Conservation (phyloP, 2,888 invertebrate species). For the Hypena proboscidalis region DNA sequence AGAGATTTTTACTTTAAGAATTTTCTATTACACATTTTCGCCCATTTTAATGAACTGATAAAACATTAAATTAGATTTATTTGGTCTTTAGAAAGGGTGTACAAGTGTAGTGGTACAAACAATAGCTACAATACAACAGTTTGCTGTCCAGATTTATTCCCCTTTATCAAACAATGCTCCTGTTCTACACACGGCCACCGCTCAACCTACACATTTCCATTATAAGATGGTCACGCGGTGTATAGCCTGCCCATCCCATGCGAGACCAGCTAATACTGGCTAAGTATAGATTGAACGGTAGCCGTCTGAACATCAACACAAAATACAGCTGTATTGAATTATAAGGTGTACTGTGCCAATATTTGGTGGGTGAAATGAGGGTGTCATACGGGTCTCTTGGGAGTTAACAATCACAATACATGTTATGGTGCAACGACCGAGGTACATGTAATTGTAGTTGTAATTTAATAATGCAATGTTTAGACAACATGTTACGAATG, state of each 20-base stretch:
- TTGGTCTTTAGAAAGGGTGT: conserved; percentile 29
- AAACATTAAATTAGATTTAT: no score
- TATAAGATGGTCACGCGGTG: no score
- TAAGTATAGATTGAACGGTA: no score
- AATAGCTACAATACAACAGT: conserved; percentile 21
- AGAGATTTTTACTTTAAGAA: no score
- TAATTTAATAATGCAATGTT: no score
- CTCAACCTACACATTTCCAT: neutral
- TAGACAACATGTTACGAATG: no score
- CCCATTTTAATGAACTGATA: no score
- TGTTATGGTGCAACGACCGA: conserved; percentile 3
- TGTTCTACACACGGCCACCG: no score
- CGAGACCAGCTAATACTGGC: no score
- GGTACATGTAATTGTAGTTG: no score
- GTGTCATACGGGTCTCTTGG: conserved; percentile 11
- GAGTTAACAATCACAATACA: conserved; percentile 1
- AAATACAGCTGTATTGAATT: conserved; percentile 39
- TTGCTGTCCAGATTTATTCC: conserved; percentile 36
- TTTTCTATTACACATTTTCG: no score
- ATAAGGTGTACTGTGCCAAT: conserved; percentile 31
- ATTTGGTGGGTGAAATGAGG: conserved; percentile 32
- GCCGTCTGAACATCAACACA: conserved; percentile 23
- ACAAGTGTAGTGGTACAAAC: conserved; percentile 23
- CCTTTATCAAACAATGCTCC: conserved; percentile 11
- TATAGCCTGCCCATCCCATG: no score